Percentiles rank a stretch among this genome's conserved stretches.
phyloP scores from a whole-genome alignment of 2,113 vertebrate genomes.

The Xenopus laevis region DNA sequence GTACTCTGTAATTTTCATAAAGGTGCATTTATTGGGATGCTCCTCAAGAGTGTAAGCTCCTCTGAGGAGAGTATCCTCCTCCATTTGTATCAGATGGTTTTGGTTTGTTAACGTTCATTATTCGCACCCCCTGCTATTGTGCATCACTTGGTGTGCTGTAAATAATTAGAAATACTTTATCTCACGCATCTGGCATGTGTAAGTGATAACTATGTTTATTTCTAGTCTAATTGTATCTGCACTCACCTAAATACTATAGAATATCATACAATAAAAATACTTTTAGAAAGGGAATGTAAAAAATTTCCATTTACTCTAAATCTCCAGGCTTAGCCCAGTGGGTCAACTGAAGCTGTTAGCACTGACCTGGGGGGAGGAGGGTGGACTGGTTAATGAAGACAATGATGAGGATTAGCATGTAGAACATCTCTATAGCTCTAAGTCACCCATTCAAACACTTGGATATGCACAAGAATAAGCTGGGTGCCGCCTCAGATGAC shows the following conservation, averaged over 20 bases:
- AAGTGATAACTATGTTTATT: too few species aligned
- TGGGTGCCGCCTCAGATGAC: neutral
- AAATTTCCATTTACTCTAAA: neutral
- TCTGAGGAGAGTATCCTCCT: too few species aligned
- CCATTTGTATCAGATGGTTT: too few species aligned
- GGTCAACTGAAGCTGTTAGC: neutral
- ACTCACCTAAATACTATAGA: neutral
- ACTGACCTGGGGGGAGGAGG: neutral
- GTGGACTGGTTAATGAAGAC: neutral
- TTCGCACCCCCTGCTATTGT: too few species aligned
- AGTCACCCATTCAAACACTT: neutral
- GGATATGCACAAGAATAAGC: neutral
- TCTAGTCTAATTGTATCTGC: too few species aligned
- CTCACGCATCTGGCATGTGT: too few species aligned
- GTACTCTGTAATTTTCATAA: too few species aligned
- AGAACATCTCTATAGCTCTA: neutral
- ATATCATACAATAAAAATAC: neutral
- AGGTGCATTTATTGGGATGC: too few species aligned
- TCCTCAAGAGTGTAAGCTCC: too few species aligned
- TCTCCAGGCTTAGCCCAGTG: neutral
- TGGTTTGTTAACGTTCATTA: too few species aligned
- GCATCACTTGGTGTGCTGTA: too few species aligned
- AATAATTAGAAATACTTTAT: too few species aligned
- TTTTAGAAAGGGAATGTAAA: neutral
- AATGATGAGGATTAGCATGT: neutral